Percentiles rank a stretch among this genome's conserved stretches.
phyloP scores from a whole-genome alignment of 1,140 invertebrate genomes.

The Drosophila biarmipes region DNA sequence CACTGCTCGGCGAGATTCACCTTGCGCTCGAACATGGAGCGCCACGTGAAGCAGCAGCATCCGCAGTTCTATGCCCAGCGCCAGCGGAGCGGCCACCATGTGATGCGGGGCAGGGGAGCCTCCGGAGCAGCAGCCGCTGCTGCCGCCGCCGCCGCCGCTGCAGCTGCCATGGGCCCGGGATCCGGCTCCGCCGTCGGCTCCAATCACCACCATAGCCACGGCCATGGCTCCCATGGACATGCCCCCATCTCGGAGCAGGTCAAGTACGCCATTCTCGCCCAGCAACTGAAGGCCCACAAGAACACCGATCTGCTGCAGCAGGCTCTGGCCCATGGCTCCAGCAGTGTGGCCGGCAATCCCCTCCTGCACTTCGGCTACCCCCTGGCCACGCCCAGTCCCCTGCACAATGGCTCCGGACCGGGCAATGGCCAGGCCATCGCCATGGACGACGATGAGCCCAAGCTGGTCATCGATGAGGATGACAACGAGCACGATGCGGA shows the following conservation, averaged over 20 bases:
- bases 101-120: constrained; percentile 84
- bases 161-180: constrained; percentile 44
- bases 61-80: constrained; percentile 93
- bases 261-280: constrained; percentile 91
- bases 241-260: constrained; percentile 89
- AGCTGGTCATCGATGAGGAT: constrained; percentile 85
- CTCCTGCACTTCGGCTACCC: constrained; percentile 59
- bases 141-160: constrained; percentile 47
- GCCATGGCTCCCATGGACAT: constrained; percentile 65
- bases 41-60: constrained; percentile 97
- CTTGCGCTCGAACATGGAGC: constrained; percentile 95
- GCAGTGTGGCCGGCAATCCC: constrained; percentile 61
- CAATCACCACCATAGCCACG: constrained; percentile 26
- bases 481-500: constrained; percentile 84
- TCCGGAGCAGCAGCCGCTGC: constrained; percentile 47
- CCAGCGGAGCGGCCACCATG: constrained; percentile 85
- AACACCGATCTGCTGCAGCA: constrained; percentile 84
- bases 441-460: constrained; percentile 85
- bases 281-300: constrained; percentile 88
- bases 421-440: constrained; percentile 21
- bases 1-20: constrained; percentile 95
- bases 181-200: not conserved
- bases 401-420: constrained; percentile 7
- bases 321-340: constrained; percentile 76
- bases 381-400: not conserved